Evolutionary conservation across 2,797 vertebrate species (phyloP).

Genomic region (Sebastes umbrosus): DNA sequence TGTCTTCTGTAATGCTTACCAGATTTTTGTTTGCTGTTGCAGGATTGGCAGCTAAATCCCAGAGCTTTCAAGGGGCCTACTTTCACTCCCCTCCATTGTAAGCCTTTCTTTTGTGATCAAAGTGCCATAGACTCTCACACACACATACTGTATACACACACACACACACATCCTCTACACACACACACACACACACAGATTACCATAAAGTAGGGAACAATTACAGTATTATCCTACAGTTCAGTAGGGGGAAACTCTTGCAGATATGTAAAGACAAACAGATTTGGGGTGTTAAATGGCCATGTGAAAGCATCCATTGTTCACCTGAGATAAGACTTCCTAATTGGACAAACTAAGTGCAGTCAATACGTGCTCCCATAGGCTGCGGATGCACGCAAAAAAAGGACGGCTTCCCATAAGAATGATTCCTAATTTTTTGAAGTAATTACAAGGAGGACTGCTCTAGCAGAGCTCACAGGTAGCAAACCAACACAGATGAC

Average conservation of each 20-base stretch:
- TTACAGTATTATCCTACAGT: background rate
- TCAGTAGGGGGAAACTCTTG: background rate
- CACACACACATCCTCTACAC: background rate
- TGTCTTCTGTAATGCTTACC: constrained; percentile 44
- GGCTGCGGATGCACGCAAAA: constrained; percentile 1
- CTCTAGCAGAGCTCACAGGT: background rate
- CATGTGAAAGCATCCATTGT: constrained; percentile 17
- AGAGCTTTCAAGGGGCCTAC: constrained; percentile 37
- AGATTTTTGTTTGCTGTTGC: constrained; percentile 58
- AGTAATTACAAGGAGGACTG: constrained; percentile 15
- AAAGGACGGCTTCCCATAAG: background rate
- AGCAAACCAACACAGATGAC: constrained; percentile 42
- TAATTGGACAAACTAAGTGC: constrained; percentile 25
- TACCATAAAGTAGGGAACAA: constrained; percentile 19
- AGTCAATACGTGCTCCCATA: background rate
- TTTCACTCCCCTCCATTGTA: constrained; percentile 34
- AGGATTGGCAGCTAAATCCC: constrained; percentile 57
- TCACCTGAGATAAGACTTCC: constrained; percentile 14
- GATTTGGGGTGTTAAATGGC: background rate
- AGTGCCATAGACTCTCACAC: constrained; percentile 7
- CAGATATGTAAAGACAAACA: background rate
- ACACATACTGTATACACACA: constrained; percentile 2
- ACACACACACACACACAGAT: background rate
- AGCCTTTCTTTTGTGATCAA: constrained; percentile 54
- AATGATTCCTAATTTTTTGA: constrained; percentile 29